Evolutionary conservation across 23 tunicate species (phyloP), one percentile per base, ranked within the genome.

Genomic region (Corella eumyota): DNA sequence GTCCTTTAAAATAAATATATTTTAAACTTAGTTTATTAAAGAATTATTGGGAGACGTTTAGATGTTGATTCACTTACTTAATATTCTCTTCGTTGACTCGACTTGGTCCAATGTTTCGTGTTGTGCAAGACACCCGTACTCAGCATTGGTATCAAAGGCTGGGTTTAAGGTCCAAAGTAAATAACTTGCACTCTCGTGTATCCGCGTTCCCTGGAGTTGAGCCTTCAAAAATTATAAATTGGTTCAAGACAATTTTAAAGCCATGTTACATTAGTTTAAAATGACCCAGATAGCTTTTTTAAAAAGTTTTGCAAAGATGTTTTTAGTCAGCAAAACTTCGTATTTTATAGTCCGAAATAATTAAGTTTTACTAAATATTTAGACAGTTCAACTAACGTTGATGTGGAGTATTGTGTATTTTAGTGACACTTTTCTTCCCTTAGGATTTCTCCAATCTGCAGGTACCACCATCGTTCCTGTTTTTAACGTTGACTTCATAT

Each of bases 151-250:
- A 15, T 68, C 73, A 25, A n/a, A 34, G 19, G 34, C 3, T 2
- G 73, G 73, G 3, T 27, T 36, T 1, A 68, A 25, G 6, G 45
- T 54, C 73, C 73, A 68, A 31, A 68, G 50, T 36, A 68, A 54
- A 33, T 53, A 68, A 36, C 73, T 68, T 6, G 60, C 31, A 25
- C 73, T 68, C 30, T 68, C 73, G 62, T 63, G 55, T 17, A 68
- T 3, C 31, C 55, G 35, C 2, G 49, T 68, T 1, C 62, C 73
- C 2, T 21, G 17, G 23, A 62, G 40, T 38, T 62, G 51, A 25
- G 68, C 68, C 68, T 62, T 7, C 15, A 51, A 51, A 11, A 51
- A 51, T 25, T 51, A 9, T 40, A 40, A 40, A 15, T 40, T 11
- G 15, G 48, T 15, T 9, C 15, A 19, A 51, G 21, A 25, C 57